These are phyloP conservation scores for Rhagonycha fulva DNA, from an alignment of 2,888 invertebrate species.

Conservation along the genomic window DNA sequence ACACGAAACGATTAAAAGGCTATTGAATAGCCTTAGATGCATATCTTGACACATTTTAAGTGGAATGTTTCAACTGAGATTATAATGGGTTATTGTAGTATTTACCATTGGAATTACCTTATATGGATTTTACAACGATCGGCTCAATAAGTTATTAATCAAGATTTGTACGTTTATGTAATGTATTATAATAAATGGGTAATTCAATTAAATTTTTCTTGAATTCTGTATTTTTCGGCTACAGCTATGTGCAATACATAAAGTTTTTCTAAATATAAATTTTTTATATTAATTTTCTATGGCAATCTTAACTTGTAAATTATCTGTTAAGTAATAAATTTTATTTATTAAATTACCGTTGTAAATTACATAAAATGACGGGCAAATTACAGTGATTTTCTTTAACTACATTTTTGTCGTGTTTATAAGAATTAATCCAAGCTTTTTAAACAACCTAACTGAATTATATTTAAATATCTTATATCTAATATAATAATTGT, in stretches of 20 bases:
- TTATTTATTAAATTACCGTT: background rate
- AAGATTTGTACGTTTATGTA: constrained; percentile 2
- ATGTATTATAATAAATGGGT: background rate
- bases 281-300: background rate
- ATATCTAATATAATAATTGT: background rate
- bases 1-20: background rate
- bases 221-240: background rate
- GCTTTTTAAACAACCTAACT: background rate
- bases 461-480: background rate
- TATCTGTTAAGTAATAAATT: background rate
- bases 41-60: constrained; percentile 1
- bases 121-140: background rate
- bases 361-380: background rate
- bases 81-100: background rate
- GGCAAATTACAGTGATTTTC: background rate
- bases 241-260: background rate
- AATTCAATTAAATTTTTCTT: background rate
- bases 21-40: background rate
- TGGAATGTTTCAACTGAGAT: background rate
- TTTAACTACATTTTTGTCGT: constrained; percentile 1
- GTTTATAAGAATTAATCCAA: background rate
- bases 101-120: background rate
- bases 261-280: background rate
- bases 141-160: background rate
- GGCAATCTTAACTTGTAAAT: background rate